Base-by-base conservation (phyloP, 2,113 vertebrate species). In the Poeciliopsis occidentalis region DNA sequence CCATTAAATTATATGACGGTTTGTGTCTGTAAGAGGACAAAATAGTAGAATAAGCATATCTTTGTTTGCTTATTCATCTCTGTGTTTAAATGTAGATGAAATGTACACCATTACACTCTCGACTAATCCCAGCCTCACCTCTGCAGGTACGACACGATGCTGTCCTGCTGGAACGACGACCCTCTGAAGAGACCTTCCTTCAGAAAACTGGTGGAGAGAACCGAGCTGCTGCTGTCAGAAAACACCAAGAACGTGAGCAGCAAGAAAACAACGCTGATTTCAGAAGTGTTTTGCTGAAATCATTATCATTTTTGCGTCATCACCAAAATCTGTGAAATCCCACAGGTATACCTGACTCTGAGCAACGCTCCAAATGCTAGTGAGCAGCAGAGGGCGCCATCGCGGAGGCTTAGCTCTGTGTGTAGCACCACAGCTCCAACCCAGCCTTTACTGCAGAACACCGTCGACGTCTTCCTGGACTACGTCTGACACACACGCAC, bases 131-230 rank as follows among this genome's bases (percentile, higher is more conserved):
- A 4, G 44, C 69, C n/a, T 81, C 22, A 19, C 65, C 15, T 87
- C 83, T 89, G 51, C 51, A 99, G 98, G 91, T 99, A 98, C 62
- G 95, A 98, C 72, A 95, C 98, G 80, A 99, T 99, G 98, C 95
- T 96, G 87, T 96, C 95, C 32, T 99, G 98, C 86, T 99, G 98
- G 98, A 97, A 96, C 69, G 92, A 95, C 0, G 97, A 99, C 75
- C 97, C 98, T 64, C 80, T 98, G 60, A 97, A 96, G 88, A 95
- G 98, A 87, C 98, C 97, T 3, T 96, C 96, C 3, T 99, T 99
- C 83, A 96, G 96, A 84, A 97, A 98, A 84, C 94, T 99, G 0
- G 96, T 98, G 67, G 97, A 97, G 87, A 94, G 95, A 73, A 97
- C 97, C 4, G 97, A 99, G 80, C 95, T 96, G 62, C 96, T 98